These are phyloP conservation scores for Caenorhabditis drosophilae DNA, from an alignment of 2,888 invertebrate species.

Conservation along the genomic window DNA sequence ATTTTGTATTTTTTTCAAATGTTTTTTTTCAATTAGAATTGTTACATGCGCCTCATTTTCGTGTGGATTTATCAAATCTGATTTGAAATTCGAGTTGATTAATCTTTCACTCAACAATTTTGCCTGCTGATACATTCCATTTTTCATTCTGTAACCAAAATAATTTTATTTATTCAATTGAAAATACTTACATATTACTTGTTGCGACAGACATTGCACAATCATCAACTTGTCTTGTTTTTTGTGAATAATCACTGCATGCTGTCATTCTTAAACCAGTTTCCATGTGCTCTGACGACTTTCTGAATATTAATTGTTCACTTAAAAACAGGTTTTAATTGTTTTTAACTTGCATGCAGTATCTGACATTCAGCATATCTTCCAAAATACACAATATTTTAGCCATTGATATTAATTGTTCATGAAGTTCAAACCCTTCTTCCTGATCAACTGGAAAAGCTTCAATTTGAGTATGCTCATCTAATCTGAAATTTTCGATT, in stretches of 20 bases:
- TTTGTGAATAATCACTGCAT: slow-evolving; percentile 7
- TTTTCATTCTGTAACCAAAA: slow-evolving; percentile 14
- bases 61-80: slow-evolving; percentile 1
- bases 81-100: slow-evolving; percentile 4
- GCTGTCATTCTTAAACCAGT: slow-evolving; percentile 2
- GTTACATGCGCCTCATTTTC: slow-evolving; percentile 37
- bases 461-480: neutral
- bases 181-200: slow-evolving; percentile 20
- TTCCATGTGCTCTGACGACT: slow-evolving; percentile 1
- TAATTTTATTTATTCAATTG: neutral
- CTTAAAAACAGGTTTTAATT: too few relatives aligned
- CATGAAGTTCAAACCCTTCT: slow-evolving; percentile 15
- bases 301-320: slow-evolving; percentile 1
- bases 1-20: neutral
- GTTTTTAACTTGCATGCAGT: slow-evolving; percentile 5
- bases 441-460: neutral
- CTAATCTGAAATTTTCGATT: neutral
- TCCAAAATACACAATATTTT: slow-evolving; percentile 13
- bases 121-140: slow-evolving; percentile 20
- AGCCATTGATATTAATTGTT: slow-evolving; percentile 5
- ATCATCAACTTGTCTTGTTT: slow-evolving; percentile 7
- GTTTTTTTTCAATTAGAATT: neutral
- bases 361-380: slow-evolving; percentile 18
- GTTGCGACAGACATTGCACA: slow-evolving; percentile 1
- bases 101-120: neutral